These are phyloP conservation scores for Nothura maculosa DNA, from an alignment of 2,797 vertebrate genomes.

Conservation along the genomic window DNA sequence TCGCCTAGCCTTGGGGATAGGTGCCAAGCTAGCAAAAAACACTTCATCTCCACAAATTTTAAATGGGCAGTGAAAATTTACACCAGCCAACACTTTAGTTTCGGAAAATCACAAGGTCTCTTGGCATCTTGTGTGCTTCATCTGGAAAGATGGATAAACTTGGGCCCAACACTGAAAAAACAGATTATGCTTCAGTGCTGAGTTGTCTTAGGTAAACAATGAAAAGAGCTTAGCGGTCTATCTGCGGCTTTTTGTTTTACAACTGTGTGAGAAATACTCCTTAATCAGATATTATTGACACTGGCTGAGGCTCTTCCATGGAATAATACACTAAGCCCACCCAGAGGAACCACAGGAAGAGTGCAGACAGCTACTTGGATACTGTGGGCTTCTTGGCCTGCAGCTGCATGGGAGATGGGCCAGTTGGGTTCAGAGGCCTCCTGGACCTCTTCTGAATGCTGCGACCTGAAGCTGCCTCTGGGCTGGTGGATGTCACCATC, in stretches of 20 bases:
- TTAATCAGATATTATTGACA: slow-evolving; percentile 1
- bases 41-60: background rate
- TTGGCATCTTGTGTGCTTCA: background rate
- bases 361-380: background rate
- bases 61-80: background rate
- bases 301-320: background rate
- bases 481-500: background rate
- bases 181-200: background rate
- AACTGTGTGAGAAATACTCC: background rate
- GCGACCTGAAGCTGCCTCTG: background rate
- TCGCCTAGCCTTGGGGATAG: rapidly evolving
- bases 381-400: background rate
- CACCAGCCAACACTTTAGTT: background rate
- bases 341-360: background rate
- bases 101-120: background rate
- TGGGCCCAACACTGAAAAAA: background rate
- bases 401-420: rapidly evolving
- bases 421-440: background rate
- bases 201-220: slow-evolving; percentile 12
- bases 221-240: background rate
- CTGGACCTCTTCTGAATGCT: background rate
- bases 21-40: background rate
- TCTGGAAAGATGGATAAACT: background rate
- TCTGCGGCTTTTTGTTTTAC: slow-evolving; percentile 7
- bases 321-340: background rate